Evolutionary conservation across 2,888 invertebrate genomes (phyloP).

Genomic region (Hemaris fuciformis): DNA sequence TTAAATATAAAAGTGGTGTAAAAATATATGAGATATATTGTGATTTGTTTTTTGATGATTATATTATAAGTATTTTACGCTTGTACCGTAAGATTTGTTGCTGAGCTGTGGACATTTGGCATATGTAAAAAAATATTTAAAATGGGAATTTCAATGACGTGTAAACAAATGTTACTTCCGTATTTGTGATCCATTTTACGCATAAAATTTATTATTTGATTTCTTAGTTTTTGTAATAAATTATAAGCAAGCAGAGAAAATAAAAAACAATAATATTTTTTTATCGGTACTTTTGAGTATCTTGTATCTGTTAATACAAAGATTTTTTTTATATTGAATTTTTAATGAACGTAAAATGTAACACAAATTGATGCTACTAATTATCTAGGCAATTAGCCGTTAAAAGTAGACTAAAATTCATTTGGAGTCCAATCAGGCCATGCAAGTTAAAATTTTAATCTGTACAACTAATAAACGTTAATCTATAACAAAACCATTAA

Average conservation of each 20-base stretch:
- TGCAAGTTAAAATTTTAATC: background rate
- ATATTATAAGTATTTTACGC: conserved; percentile 1
- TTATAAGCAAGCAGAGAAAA: too few relatives aligned
- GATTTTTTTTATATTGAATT: too few relatives aligned
- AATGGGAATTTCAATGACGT: too few relatives aligned
- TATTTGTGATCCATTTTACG: background rate
- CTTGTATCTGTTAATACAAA: too few relatives aligned
- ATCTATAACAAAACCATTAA: background rate
- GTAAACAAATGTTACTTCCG: too few relatives aligned
- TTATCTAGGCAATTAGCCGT: too few relatives aligned
- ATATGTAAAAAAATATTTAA: conserved; percentile 15
- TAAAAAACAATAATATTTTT: too few relatives aligned
- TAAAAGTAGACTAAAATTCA: too few relatives aligned
- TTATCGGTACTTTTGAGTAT: too few relatives aligned
- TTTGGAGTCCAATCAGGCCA: background rate
- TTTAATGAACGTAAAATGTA: too few relatives aligned
- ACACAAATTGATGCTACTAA: too few relatives aligned
- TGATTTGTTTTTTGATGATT: conserved; percentile 7
- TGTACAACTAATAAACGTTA: background rate
- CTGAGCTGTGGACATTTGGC: conserved; percentile 13
- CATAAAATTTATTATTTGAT: background rate
- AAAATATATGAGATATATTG: conserved; percentile 17
- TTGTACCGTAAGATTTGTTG: conserved; percentile 1
- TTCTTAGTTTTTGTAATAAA: too few relatives aligned
- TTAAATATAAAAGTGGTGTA: conserved; percentile 27